Evolutionary conservation across 2,888 invertebrate species (phyloP).

Genomic region (Melikaiella ostensackeni): DNA sequence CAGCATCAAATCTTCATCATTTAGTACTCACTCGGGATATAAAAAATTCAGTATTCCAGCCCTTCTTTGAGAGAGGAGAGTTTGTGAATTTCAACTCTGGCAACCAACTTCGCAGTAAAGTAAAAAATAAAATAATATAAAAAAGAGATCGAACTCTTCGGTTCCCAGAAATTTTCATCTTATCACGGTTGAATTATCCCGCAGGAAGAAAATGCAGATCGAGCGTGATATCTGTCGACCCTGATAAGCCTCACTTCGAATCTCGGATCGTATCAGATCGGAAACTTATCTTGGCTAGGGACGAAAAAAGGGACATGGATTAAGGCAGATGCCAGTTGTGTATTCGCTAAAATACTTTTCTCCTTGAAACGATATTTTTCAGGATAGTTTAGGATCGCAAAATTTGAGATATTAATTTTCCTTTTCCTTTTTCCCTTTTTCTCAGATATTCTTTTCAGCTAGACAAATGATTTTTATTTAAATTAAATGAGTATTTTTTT

Average conservation of each 20-base stretch:
- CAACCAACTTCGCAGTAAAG: background rate
- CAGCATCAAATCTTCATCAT: slow-evolving; percentile 44
- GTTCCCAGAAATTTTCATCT: background rate
- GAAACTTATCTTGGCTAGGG: slow-evolving; percentile 15
- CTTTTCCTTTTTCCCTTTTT: too few species aligned
- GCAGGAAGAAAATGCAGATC: slow-evolving; percentile 12
- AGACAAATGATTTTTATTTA: too few species aligned
- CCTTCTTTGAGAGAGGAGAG: background rate
- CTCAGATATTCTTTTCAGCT: too few species aligned
- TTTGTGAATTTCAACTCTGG: background rate
- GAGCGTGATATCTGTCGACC: slow-evolving; percentile 22
- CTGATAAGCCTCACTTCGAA: slow-evolving; percentile 24
- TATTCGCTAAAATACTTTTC: slow-evolving; percentile 11
- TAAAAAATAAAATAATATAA: slow-evolving; percentile 5
- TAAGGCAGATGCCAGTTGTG: slow-evolving; percentile 15
- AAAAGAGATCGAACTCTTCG: slow-evolving; percentile 1
- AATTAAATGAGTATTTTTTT: too few species aligned
- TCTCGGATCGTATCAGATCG: slow-evolving; percentile 13
- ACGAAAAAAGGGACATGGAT: slow-evolving; percentile 16
- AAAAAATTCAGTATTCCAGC: slow-evolving; percentile 56
- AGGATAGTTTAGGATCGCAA: background rate
- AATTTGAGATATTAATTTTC: background rate
- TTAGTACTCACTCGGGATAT: slow-evolving; percentile 57
- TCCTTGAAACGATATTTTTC: background rate
- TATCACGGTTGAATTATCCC: slow-evolving; percentile 25